Base-by-base conservation (phyloP, 2,113 vertebrate genomes). In the Aleadryas rufinucha region DNA sequence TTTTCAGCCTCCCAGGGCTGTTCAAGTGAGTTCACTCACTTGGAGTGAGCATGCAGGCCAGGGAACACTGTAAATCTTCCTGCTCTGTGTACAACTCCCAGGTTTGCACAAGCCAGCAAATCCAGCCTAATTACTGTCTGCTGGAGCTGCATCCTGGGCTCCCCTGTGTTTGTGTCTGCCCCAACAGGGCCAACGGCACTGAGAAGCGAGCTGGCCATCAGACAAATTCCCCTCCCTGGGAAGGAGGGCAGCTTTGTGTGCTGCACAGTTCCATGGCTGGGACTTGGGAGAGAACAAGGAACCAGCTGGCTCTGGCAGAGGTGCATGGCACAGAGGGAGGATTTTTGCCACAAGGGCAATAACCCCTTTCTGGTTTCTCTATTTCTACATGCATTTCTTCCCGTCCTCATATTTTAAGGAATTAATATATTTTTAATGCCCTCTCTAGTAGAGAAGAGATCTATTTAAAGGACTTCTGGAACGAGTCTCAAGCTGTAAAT, bases 151-250 rank as follows among this genome's bases (percentile, higher is more conserved):
- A 1, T 5, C 18, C 65, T 33, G 2, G 2, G 50, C 60, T 87
- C 7, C 64, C 0, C 5, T 1, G 0, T 56, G 52, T n/a, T 41
- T 78, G 75, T 75, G 52, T 41, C 17, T 41, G 6, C 31, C n/a
- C 5, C 5, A 5, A 39, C 15, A n/a, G 52, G 65, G 39, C 86
- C 69, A 10, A 8, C 57, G n/a, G 77, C 84, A 3, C 60, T 4
- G 56, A 33, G 54, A 4, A 28, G 37, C 6, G 21, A 22, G 9
- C 15, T 88, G 80, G 70, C 77, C 16, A 2, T 6, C 16, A 4
- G 6, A 49, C 59, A 49, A 26, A 80, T 64, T 56, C 57, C 70
- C 64, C 71, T 89, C 65, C 27, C 63, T 16, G 56, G 11, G 13
- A 15, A 50, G 59, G 69, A 75, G 71, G 47, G 54, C 65, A 56